A percentile compares a stretch with the other conserved stretches of the same genome.
phyloP scores from a whole-genome alignment of 30 jellyfish, hydroid and myxozoan genomes.

The Chrysaora quinquecirrha region DNA sequence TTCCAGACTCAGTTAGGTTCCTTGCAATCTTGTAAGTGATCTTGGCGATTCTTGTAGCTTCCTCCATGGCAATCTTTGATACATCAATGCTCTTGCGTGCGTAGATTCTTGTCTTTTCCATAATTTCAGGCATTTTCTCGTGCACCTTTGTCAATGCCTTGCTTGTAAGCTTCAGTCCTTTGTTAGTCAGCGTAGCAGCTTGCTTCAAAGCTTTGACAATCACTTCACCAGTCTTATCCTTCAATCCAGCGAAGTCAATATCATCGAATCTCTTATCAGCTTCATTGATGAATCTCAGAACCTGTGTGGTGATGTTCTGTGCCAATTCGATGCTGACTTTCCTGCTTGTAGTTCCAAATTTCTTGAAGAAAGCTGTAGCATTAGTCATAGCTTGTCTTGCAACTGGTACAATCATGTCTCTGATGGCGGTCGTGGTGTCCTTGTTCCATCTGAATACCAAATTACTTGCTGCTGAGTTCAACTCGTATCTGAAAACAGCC shows the following conservation, averaged over 20 bases:
- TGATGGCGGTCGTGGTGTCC: slow-evolving; percentile 71
- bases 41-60: slow-evolving; percentile 53
- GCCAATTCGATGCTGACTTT: slow-evolving; percentile 44
- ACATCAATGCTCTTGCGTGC: slow-evolving; percentile 64
- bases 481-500: slow-evolving; percentile 78
- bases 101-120: slow-evolving; percentile 31
- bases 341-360: slow-evolving; percentile 33
- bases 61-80: slow-evolving; percentile 35
- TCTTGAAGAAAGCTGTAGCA: slow-evolving; percentile 25
- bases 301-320: slow-evolving; percentile 31
- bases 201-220: slow-evolving; percentile 59
- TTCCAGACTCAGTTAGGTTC: slow-evolving; percentile 89
- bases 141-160: slow-evolving; percentile 34
- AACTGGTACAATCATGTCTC: slow-evolving; percentile 54
- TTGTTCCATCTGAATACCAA: slow-evolving; percentile 89
- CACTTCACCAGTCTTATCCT: slow-evolving; percentile 69
- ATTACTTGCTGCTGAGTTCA: slow-evolving; percentile 74
- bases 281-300: slow-evolving; percentile 49
- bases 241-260: slow-evolving; percentile 72
- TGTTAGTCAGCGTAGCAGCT: slow-evolving; percentile 65
- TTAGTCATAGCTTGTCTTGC: slow-evolving; percentile 39
- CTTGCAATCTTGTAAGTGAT: slow-evolving; percentile 48
- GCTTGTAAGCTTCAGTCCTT: slow-evolving; percentile 58
- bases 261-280: slow-evolving; percentile 75
- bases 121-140: slow-evolving; percentile 61